Percentiles rank a stretch among this genome's conserved stretches.
phyloP scores from a whole-genome alignment of 2,113 vertebrate genomes.

The Corydoras maculifer region DNA sequence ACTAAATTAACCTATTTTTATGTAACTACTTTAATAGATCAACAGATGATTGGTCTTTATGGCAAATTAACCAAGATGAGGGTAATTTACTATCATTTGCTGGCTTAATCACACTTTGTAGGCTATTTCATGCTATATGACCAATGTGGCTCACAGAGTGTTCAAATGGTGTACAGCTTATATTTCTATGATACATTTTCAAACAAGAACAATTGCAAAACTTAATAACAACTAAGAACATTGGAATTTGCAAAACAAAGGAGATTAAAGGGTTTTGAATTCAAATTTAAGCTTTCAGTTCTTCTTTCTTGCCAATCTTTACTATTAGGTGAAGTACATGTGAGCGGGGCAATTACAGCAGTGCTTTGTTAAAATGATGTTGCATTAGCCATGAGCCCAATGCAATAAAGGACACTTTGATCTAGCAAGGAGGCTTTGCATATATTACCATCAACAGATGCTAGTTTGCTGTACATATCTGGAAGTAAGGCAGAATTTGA shows the following conservation, averaged over 20 bases:
- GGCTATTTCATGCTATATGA: not conserved
- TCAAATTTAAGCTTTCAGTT: constrained; percentile 1
- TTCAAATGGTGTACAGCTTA: not conserved
- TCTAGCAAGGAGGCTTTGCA: constrained; percentile 32
- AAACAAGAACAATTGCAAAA: not conserved
- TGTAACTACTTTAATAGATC: not conserved
- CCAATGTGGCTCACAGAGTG: not conserved
- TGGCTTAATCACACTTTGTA: not conserved
- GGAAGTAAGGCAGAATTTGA: constrained; percentile 4
- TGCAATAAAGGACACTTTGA: constrained; percentile 38
- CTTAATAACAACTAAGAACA: not conserved
- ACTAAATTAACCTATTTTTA: constrained; percentile 6
- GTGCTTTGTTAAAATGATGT: constrained; percentile 28
- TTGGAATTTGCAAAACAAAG: constrained; percentile 15
- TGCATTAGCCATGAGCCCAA: constrained; percentile 20
- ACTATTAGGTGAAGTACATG: constrained; percentile 19
- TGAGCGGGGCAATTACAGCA: constrained; percentile 20
- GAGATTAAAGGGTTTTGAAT: not conserved
- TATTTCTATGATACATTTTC: not conserved
- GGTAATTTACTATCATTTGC: not conserved
- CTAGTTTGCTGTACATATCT: constrained; percentile 18
- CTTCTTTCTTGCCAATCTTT: constrained; percentile 2
- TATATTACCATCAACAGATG: constrained; percentile 31
- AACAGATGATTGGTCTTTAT: constrained; percentile 25
- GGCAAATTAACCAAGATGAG: constrained; percentile 20